Evolutionary conservation across 2,888 invertebrate genomes (phyloP), one percentile per base, ranked within the genome.

Genomic region (Latrodectus hesperus): DNA sequence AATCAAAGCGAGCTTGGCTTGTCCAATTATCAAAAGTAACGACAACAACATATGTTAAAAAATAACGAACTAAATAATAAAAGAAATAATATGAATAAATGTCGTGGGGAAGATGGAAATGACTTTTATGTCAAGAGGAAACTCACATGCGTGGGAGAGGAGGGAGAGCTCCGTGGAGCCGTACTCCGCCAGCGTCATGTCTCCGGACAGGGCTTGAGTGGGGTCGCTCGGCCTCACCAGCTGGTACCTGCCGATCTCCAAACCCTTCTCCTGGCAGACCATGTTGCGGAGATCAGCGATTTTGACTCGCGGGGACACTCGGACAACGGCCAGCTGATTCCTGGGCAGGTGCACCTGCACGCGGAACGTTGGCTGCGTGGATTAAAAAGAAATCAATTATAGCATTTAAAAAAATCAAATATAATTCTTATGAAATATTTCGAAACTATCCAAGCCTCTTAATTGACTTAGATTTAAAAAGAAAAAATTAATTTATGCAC

Each of bases 321-420:
- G 93, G 67, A 95, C 94, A 14, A 96, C 96, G 92, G 95, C 95
- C 84, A 96, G 93, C 92, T 96, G 96, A 91, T 95, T 95, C 90
- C 95, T 94, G 55, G 96, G 96, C 90, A 96, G 93, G 91, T 96
- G 95, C 60, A 96, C 95, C 92, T 94, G 92, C 70, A 92, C 91
- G 49, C 92, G 90, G 76, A 92, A 91, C 14, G 86, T 86, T 8
- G 86, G 86, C 86, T 86, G 73, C 0, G 71, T 70, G 26, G 22
- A 38, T n/a, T 38, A 38, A 38, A 6, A 38, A 38, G n/a, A 22
- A 22, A 22, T 22, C 1, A 22, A 1, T 1, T 22, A 22, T 22
- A 22, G 22, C 22, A 22, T 22, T 22, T 22, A 22, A 22, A 22
- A 22, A 22, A 22, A 22, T 22, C 22, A 22, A 22, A 1, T 22